phyloP scores from a whole-genome alignment of 2,113 vertebrate species.

The Okapia johnstoni region DNA sequence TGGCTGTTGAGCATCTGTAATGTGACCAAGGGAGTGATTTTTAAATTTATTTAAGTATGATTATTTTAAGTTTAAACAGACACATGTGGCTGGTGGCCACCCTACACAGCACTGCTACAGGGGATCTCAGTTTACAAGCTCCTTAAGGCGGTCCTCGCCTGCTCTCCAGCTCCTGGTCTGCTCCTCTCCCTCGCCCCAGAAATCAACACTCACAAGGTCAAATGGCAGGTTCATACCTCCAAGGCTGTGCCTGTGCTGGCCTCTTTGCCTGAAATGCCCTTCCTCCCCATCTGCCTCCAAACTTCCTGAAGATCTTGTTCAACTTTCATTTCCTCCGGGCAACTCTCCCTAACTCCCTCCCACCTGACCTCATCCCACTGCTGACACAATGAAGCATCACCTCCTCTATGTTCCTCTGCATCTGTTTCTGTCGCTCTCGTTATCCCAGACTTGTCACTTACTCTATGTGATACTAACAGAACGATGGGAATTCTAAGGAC shows the following conservation, averaged over 20 bases:
- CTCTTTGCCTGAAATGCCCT: not conserved
- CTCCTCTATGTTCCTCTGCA: not conserved
- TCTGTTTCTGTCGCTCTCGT: not conserved
- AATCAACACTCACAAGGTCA: not conserved
- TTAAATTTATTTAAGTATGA: not conserved
- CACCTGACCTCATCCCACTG: not conserved
- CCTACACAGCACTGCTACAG: fast-evolving
- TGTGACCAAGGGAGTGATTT: not conserved
- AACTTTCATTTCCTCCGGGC: not conserved
- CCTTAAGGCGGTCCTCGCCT: too few relatives aligned
- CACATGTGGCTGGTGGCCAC: not conserved
- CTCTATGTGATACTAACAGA: not conserved
- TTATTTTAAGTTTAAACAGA: not conserved
- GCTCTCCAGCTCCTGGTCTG: not conserved
- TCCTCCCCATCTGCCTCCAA: not conserved
- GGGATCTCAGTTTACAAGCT: not conserved
- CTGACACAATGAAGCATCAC: not conserved
- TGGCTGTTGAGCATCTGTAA: not conserved
- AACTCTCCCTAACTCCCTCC: not conserved
- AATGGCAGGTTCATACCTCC: not conserved
- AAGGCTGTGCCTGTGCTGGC: too few relatives aligned
- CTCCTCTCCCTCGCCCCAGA: not conserved
- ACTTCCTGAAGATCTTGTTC: not conserved
- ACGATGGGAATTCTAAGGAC: not conserved
- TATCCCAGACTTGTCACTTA: not conserved